These are phyloP conservation scores for Cetonia aurata DNA, from an alignment of 2,888 invertebrate genomes.

Conservation along the genomic window DNA sequence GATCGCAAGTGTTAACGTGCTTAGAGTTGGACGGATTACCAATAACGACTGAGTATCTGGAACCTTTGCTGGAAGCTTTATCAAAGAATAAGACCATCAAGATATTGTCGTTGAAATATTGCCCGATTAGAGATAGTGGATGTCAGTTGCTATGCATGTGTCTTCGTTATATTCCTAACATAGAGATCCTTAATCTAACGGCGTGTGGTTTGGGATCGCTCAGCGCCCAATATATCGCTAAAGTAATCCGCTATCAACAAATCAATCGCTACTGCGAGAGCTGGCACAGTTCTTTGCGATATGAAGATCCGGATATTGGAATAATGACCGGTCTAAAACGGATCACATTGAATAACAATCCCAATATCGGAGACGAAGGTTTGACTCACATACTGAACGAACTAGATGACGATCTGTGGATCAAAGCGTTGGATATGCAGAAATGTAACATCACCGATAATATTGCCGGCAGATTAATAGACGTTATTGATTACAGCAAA, in stretches of 20 bases:
- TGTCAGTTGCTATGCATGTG: conserved; percentile 79
- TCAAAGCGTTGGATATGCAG: conserved; percentile 83
- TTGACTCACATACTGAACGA: conserved; percentile 74
- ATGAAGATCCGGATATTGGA: conserved; percentile 79
- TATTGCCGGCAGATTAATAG: conserved; percentile 70
- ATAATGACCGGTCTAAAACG: conserved; percentile 80
- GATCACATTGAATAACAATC: conserved; percentile 79
- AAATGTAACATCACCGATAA: conserved; percentile 79
- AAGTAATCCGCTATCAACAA: conserved; percentile 72
- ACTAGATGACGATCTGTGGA: conserved; percentile 83
- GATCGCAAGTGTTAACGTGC: conserved; percentile 73
- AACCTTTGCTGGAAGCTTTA: conserved; percentile 68
- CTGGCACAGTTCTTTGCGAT: conserved; percentile 86
- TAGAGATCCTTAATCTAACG: conserved; percentile 77
- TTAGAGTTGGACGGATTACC: conserved; percentile 81
- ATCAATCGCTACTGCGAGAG: conserved; percentile 80
- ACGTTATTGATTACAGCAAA: conserved; percentile 74
- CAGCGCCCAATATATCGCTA: conserved; percentile 76
- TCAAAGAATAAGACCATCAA: conserved; percentile 75
- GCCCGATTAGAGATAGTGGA: conserved; percentile 78
- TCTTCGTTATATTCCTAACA: conserved; percentile 75
- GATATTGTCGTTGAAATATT: conserved; percentile 76
- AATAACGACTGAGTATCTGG: conserved; percentile 75
- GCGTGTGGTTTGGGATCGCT: conserved; percentile 75
- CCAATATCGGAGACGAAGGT: conserved; percentile 76